Conservation (phyloP, 2,113 vertebrate species). For the Perca fluviatilis region DNA sequence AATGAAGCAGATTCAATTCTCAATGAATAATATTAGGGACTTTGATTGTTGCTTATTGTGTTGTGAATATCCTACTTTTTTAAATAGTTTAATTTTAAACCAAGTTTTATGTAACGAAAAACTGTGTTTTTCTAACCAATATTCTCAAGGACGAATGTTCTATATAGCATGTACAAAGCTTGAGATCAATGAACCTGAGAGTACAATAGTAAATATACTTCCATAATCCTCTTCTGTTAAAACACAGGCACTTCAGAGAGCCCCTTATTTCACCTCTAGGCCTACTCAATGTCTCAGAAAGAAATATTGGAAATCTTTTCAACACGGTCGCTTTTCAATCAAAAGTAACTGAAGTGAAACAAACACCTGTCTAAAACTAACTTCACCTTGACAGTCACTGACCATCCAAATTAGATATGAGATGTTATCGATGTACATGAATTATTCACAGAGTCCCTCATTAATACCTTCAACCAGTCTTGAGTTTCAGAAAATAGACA, state of each 20-base stretch:
- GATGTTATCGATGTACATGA: conserved; percentile 51
- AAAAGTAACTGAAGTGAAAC: conserved; percentile 27
- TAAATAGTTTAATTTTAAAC: neutral
- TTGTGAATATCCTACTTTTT: too few species aligned
- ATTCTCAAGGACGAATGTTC: neutral
- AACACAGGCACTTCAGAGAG: conserved; percentile 1
- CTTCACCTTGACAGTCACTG: conserved; percentile 25
- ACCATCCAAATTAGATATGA: conserved; percentile 50
- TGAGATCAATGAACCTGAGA: neutral
- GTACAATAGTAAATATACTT: neutral
- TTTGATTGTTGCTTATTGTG: neutral
- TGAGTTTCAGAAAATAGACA: conserved; percentile 44
- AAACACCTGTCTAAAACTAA: conserved; percentile 50
- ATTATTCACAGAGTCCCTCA: conserved; percentile 62
- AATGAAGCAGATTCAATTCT: neutral
- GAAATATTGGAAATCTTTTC: conserved; percentile 6
- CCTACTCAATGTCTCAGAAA: neutral
- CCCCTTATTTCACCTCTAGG: neutral
- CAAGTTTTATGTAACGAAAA: neutral
- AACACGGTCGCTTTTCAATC: conserved; percentile 1
- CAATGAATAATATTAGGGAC: neutral
- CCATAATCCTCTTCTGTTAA: neutral
- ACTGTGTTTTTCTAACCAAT: neutral
- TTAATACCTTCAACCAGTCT: conserved; percentile 46
- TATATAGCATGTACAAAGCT: neutral